phyloP scores from a whole-genome alignment of 2,113 vertebrate species.

The Hippocampus barbouri region DNA sequence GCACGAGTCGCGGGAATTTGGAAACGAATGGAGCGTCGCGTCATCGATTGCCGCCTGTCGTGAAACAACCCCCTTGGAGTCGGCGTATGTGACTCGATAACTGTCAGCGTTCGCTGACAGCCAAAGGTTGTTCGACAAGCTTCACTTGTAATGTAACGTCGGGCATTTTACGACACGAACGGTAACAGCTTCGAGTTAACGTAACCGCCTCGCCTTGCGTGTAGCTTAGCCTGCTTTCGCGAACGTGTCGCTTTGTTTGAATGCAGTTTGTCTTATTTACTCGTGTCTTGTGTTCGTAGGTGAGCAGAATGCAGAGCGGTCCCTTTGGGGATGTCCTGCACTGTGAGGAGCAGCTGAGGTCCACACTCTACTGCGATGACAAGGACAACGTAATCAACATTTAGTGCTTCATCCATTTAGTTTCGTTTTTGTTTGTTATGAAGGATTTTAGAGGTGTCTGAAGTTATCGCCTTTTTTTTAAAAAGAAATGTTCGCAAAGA shows the following conservation, averaged over 20 bases:
- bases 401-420: neutral
- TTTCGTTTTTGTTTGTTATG: too few species aligned
- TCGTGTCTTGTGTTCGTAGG: neutral
- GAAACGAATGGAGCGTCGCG: neutral
- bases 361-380: slow-evolving; percentile 53
- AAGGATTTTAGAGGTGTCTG: too few species aligned
- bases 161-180: neutral
- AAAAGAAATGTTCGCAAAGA: too few species aligned
- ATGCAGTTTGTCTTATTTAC: neutral
- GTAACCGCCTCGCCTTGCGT: neutral
- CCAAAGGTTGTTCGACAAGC: neutral
- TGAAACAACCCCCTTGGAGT: neutral
- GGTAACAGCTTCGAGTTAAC: neutral
- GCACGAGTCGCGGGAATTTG: neutral
- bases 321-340: slow-evolving; percentile 6
- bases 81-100: neutral
- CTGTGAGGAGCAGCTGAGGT: slow-evolving; percentile 55
- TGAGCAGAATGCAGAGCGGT: slow-evolving; percentile 41
- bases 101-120: neutral
- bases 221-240: neutral
- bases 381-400: slow-evolving; percentile 56
- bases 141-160: neutral
- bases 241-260: neutral
- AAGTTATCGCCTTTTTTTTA: too few species aligned
- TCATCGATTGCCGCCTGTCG: neutral